Evolutionary conservation across 2,888 invertebrate species (phyloP).

Genomic region (Euspilapteryx auroguttella): DNA sequence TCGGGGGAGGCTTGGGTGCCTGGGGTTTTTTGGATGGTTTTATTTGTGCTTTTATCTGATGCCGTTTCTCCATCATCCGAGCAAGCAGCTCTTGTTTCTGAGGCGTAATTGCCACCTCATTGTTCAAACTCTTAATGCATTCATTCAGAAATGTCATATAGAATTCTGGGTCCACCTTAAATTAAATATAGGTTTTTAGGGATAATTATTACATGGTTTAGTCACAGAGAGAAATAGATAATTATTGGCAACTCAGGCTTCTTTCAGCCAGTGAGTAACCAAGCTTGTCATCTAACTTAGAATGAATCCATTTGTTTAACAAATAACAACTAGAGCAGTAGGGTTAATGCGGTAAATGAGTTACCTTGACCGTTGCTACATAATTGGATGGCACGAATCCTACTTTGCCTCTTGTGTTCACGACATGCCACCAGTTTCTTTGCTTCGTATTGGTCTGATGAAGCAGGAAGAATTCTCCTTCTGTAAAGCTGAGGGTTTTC

Average conservation of each 20-base stretch:
- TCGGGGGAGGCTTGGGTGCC: slow-evolving; percentile 45
- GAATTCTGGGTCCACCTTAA: slow-evolving; percentile 71
- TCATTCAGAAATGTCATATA: slow-evolving; percentile 72
- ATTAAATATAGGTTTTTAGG: too few species aligned
- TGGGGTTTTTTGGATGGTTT: slow-evolving; percentile 38
- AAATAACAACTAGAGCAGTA: too few species aligned
- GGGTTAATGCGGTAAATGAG: too few species aligned
- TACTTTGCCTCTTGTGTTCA: slow-evolving; percentile 78
- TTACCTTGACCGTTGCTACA: slow-evolving; percentile 76
- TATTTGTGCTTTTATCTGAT: slow-evolving; percentile 46
- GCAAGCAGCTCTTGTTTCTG: slow-evolving; percentile 67
- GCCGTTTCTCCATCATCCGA: slow-evolving; percentile 67
- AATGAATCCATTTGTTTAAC: too few species aligned
- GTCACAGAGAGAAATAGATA: too few species aligned
- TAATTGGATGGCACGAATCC: slow-evolving; percentile 89
- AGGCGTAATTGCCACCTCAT: slow-evolving; percentile 27
- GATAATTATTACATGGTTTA: too few species aligned
- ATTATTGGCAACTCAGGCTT: too few species aligned
- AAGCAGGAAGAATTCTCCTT: slow-evolving; percentile 78
- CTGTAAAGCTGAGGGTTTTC: slow-evolving; percentile 79
- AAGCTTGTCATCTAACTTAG: too few species aligned
- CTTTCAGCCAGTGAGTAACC: too few species aligned
- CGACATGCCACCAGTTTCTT: slow-evolving; percentile 88
- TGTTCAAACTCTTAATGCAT: slow-evolving; percentile 64
- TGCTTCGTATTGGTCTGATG: slow-evolving; percentile 79